Evolutionary conservation across 1,140 invertebrate genomes (phyloP).

Genomic region (Armadillidium nasatum): DNA sequence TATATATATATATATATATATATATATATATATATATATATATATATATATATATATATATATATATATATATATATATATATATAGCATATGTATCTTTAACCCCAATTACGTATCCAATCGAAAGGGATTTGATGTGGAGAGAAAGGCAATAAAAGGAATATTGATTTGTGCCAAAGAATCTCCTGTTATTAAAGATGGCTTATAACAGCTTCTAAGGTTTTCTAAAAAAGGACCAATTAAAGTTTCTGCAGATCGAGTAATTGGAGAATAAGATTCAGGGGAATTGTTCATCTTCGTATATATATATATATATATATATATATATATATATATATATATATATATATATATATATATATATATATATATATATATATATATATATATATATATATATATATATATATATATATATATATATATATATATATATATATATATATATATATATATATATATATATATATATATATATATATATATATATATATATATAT

Average conservation of each 20-base stretch:
- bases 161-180: background rate
- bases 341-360: background rate
- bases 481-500: too few relatives aligned
- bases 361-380: background rate
- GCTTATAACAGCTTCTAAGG: background rate
- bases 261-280: background rate
- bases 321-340: background rate
- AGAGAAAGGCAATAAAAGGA: too few relatives aligned
- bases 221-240: background rate
- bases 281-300: background rate
- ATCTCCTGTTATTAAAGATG: constrained; percentile 8
- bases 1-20: background rate
- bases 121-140: too few relatives aligned
- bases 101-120: too few relatives aligned
- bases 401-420: constrained; percentile 12
- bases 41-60: background rate
- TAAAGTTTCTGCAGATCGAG: background rate
- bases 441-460: constrained; percentile 1
- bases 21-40: background rate
- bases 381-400: background rate
- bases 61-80: constrained; percentile 10
- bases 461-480: background rate
- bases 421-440: constrained; percentile 1
- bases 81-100: background rate
- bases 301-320: background rate